A percentile compares a stretch with the other conserved stretches of the same genome.
Evolutionary conservation across 35 echinoderm and acorn worm genomes (phyloP).

Genomic region (Ophioderma brevispina): DNA sequence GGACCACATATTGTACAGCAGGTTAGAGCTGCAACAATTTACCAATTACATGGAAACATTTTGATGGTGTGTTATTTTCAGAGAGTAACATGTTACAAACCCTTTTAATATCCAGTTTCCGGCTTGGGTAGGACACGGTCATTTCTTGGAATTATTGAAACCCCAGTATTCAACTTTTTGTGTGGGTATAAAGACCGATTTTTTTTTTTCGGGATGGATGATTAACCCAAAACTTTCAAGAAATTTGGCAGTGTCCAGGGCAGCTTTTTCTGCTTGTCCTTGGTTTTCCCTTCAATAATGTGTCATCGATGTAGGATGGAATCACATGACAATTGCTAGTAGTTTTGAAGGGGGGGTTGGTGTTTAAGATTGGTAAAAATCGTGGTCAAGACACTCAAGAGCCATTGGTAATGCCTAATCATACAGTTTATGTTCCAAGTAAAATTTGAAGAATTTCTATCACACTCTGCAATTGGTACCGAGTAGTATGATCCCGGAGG

Average conservation of each 20-base stretch:
- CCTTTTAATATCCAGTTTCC: background rate
- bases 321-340: background rate
- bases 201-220: slow-evolving; percentile 69
- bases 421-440: slow-evolving; percentile 35
- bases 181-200: slow-evolving; percentile 41
- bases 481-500: slow-evolving; percentile 57
- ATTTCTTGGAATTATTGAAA: slow-evolving; percentile 41
- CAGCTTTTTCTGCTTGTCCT: background rate
- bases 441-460: slow-evolving; percentile 67
- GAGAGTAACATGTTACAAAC: background rate
- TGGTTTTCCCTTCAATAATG: slow-evolving; percentile 13
- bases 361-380: slow-evolving; percentile 75
- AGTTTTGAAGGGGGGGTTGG: slow-evolving; percentile 2
- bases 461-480: slow-evolving; percentile 43
- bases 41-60: slow-evolving; percentile 21
- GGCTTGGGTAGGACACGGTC: slow-evolving; percentile 8
- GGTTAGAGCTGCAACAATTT: slow-evolving; percentile 71
- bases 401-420: slow-evolving; percentile 65
- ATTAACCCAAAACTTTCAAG: slow-evolving; percentile 54
- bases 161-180: slow-evolving; percentile 55
- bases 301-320: slow-evolving; percentile 39
- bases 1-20: slow-evolving; percentile 68
- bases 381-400: slow-evolving; percentile 43
- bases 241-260: slow-evolving; percentile 8
- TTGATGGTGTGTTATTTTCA: slow-evolving; percentile 1